A percentile compares a stretch with the other conserved stretches of the same genome.
These are phyloP conservation scores for Channa maculata DNA, from an alignment of 2,113 vertebrate species.

Conservation along the genomic window DNA sequence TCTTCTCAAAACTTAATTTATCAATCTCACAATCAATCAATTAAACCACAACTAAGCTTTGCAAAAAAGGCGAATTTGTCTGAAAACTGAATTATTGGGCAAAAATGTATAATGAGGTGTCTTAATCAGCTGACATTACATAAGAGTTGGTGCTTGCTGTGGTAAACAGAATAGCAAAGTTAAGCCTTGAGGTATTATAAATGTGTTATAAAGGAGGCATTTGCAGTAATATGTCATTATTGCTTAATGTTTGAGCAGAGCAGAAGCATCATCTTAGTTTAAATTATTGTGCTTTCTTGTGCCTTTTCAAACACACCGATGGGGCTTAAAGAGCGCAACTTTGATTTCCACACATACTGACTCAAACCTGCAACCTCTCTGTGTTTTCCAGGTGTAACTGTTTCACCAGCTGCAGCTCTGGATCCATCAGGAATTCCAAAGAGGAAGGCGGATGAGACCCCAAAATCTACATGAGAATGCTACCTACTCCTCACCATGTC, in stretches of 20 bases:
- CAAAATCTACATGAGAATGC: slow-evolving; percentile 79
- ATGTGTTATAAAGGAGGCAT: slow-evolving; percentile 14
- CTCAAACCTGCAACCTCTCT: slow-evolving; percentile 64
- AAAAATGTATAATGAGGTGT: too few species aligned
- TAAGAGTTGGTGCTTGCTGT: neutral
- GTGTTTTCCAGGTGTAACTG: slow-evolving; percentile 77
- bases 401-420: slow-evolving; percentile 68
- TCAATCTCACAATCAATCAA: too few species aligned
- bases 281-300: slow-evolving; percentile 34
- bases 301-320: slow-evolving; percentile 43
- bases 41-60: too few species aligned
- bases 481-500: slow-evolving; percentile 65
- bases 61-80: too few species aligned
- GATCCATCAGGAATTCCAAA: slow-evolving; percentile 63
- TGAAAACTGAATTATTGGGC: too few species aligned
- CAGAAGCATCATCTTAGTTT: slow-evolving; percentile 16
- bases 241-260: neutral
- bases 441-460: slow-evolving; percentile 72
- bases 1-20: too few species aligned
- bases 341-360: slow-evolving; percentile 39
- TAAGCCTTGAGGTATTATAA: slow-evolving; percentile 3
- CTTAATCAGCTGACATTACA: too few species aligned
- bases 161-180: neutral
- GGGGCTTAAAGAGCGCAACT: slow-evolving; percentile 23
- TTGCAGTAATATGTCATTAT: slow-evolving; percentile 26